phyloP scores from a whole-genome alignment of 2,113 vertebrate genomes.

The Brachyhypopomus gauderio region DNA sequence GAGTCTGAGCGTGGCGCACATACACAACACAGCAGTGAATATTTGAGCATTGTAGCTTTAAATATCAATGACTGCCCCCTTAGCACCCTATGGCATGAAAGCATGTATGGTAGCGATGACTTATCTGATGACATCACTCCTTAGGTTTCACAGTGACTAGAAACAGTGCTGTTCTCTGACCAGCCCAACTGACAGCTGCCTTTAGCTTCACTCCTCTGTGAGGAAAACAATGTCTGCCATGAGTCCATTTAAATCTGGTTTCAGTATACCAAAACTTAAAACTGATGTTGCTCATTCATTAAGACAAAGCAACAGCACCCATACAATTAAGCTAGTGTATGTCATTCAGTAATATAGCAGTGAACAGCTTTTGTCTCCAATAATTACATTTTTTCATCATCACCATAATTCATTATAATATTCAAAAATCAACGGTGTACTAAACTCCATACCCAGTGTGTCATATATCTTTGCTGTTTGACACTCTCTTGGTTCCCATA shows the following conservation, averaged over 20 bases:
- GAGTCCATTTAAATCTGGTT: constrained; percentile 73
- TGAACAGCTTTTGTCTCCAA: constrained; percentile 34
- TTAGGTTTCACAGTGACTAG: constrained; percentile 52
- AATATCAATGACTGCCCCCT: neutral
- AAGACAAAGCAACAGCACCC: constrained; percentile 60
- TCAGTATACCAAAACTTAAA: constrained; percentile 65
- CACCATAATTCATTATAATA: constrained; percentile 39
- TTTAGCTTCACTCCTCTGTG: constrained; percentile 52
- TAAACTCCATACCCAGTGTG: constrained; percentile 55
- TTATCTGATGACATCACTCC: constrained; percentile 22
- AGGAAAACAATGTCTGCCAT: constrained; percentile 62
- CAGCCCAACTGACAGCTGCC: constrained; percentile 27
- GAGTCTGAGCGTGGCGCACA: too few species aligned
- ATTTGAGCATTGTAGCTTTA: constrained; percentile 3
- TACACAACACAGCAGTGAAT: neutral
- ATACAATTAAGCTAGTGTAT: constrained; percentile 53
- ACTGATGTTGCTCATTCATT: constrained; percentile 62
- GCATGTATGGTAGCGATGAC: constrained; percentile 4
- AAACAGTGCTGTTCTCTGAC: constrained; percentile 13
- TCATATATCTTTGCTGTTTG: constrained; percentile 62
- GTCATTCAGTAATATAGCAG: constrained; percentile 9
- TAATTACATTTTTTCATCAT: constrained; percentile 41
- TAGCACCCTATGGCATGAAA: neutral
- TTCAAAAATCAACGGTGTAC: constrained; percentile 39
- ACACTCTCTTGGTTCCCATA: constrained; percentile 40